Percentiles rank a stretch among this genome's conserved stretches.
These are phyloP conservation scores for Corvus cornix DNA, from an alignment of 2,113 vertebrate genomes.

Conservation along the genomic window DNA sequence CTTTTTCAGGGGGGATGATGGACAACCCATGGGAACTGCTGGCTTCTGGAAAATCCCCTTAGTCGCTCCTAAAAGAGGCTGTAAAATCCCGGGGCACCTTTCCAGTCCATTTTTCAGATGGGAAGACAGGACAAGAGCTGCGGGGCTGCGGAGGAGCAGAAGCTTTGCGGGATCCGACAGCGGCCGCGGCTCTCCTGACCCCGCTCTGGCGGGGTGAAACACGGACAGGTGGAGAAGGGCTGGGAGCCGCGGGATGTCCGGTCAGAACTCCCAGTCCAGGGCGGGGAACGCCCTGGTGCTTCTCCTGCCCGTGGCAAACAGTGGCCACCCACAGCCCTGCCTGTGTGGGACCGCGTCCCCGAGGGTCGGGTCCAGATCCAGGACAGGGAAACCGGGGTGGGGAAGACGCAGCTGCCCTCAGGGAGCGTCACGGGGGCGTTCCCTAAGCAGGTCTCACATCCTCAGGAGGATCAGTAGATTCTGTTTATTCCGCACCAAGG, in stretches of 20 bases:
- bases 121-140: fast-evolving
- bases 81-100: not conserved
- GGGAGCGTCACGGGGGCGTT: fast-evolving
- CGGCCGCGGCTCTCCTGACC: fast-evolving
- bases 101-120: not conserved
- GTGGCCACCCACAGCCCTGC: not conserved
- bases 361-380: fast-evolving
- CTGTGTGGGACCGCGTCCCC: fast-evolving
- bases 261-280: fast-evolving
- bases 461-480: not conserved
- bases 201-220: not conserved
- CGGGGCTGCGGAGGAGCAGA: fast-evolving
- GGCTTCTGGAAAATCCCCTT: not conserved
- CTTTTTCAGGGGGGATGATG: no score
- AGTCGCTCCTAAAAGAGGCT: fast-evolving
- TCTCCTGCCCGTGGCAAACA: not conserved
- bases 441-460: not conserved
- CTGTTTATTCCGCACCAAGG: not conserved
- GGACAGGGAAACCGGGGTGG: not conserved
- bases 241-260: no score
- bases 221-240: not conserved
- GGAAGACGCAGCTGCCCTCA: not conserved
- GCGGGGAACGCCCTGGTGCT: not conserved
- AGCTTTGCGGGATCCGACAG: not conserved
- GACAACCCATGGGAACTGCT: not conserved